phyloP scores from a whole-genome alignment of 2,113 vertebrate species.

The Philantomba maxwellii region DNA sequence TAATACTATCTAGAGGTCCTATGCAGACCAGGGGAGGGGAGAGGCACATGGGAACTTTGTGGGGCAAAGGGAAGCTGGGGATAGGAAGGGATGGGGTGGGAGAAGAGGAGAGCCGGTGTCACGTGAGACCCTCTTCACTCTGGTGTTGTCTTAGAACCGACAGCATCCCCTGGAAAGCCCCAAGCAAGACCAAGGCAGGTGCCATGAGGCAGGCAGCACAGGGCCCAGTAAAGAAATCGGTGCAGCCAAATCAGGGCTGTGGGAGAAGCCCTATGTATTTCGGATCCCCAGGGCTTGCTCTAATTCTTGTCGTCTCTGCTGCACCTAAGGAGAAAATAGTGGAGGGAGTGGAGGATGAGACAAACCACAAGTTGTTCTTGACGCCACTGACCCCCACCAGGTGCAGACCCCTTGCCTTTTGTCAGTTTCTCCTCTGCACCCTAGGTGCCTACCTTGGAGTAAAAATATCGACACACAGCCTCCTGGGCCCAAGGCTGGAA shows the following conservation, averaged over 20 bases:
- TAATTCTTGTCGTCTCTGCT: conserved; percentile 96
- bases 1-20: conserved; percentile 68
- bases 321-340: conserved; percentile 84
- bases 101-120: conserved; percentile 55
- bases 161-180: conserved; percentile 63
- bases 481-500: conserved; percentile 99
- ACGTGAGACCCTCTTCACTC: conserved; percentile 66
- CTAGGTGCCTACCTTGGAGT: conserved; percentile 90
- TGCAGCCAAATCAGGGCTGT: conserved; percentile 65
- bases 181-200: conserved; percentile 64
- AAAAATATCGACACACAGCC: conserved; percentile 97
- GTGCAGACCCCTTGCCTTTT: neutral
- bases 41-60: conserved; percentile 63
- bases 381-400: neutral
- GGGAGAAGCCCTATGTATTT: conserved; percentile 86
- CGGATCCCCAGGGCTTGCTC: conserved; percentile 98
- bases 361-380: neutral
- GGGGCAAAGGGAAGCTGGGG: conserved; percentile 33
- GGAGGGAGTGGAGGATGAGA: neutral
- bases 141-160: conserved; percentile 69
- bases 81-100: conserved; percentile 16
- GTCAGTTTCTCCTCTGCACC: neutral
- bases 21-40: conserved; percentile 58
- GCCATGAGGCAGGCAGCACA: conserved; percentile 58
- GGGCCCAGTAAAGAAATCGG: conserved; percentile 60